A percentile compares a stretch with the other conserved stretches of the same genome.
These are phyloP conservation scores for Proisotoma minuta DNA, from an alignment of 2,888 invertebrate genomes.

Conservation along the genomic window DNA sequence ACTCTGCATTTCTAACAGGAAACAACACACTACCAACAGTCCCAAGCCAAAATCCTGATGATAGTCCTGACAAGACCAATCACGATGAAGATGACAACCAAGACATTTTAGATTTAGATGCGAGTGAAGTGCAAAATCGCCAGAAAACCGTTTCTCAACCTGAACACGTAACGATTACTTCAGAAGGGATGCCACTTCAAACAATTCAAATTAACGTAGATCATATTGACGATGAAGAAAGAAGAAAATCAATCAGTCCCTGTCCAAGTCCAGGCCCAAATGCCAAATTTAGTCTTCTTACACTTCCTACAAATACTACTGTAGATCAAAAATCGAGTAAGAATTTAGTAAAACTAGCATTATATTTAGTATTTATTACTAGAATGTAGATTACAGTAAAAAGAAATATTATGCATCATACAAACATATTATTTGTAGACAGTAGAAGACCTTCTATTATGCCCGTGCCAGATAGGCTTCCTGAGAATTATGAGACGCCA, in stretches of 20 bases:
- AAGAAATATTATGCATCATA: background rate
- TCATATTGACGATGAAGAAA: conserved; percentile 25
- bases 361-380: conserved; percentile 1
- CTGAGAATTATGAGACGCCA: conserved; percentile 69
- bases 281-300: conserved; percentile 18
- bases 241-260: conserved; percentile 11
- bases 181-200: conserved; percentile 18
- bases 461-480: conserved; percentile 91
- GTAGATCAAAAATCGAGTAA: conserved; percentile 29
- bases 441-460: conserved; percentile 85
- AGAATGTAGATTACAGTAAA: background rate
- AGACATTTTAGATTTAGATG: conserved; percentile 1
- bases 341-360: background rate
- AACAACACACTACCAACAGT: conserved; percentile 10
- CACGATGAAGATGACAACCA: conserved; percentile 1
- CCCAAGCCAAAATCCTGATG: conserved; percentile 13
- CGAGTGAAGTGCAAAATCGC: background rate
- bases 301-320: conserved; percentile 28
- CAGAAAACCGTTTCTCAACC: background rate
- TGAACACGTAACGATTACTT: conserved; percentile 15
- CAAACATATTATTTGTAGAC: conserved; percentile 53
- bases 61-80: conserved; percentile 1
- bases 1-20: conserved; percentile 62
- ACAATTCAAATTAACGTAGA: conserved; percentile 44
- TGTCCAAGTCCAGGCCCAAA: conserved; percentile 10